A percentile compares a stretch with the other conserved stretches of the same genome.
Evolutionary conservation across 53 echinoderm and acorn worm genomes (phyloP).

Genomic region (Actinopyga echinites): DNA sequence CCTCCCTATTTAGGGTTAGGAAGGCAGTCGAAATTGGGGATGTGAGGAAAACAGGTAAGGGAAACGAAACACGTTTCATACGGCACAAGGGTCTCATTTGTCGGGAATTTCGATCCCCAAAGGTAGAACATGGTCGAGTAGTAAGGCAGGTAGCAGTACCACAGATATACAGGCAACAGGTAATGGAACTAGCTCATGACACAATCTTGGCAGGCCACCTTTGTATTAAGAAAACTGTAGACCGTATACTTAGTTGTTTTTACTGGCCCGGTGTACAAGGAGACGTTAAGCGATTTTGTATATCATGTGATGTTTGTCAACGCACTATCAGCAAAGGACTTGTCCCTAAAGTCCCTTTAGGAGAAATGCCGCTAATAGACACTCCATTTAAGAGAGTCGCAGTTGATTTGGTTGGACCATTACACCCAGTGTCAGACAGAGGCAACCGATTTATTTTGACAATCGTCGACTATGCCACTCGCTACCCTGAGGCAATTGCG

Average conservation of each 20-base stretch:
- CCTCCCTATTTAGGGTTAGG: no score
- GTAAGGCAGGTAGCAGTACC: neutral
- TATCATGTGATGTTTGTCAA: neutral
- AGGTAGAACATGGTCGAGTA: neutral
- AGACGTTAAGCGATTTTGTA: neutral
- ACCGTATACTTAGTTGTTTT: neutral
- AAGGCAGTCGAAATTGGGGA: no score
- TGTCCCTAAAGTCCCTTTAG: neutral
- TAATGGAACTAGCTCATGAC: no score
- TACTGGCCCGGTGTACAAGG: neutral
- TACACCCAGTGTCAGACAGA: neutral
- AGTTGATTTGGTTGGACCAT: no score
- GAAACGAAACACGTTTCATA: no score
- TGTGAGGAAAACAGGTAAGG: no score
- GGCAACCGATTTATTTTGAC: neutral
- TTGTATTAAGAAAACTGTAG: neutral
- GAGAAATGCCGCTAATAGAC: neutral
- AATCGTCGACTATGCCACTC: neutral
- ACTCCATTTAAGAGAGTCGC: no score
- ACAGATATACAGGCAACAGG: no score
- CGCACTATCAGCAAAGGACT: neutral
- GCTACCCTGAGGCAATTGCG: no score
- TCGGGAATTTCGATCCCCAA: neutral
- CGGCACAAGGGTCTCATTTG: no score
- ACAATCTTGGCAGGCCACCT: neutral